Percentiles rank a stretch among this genome's conserved stretches.
Conservation (phyloP, 2,797 vertebrate species). For the Peromyscus nudipes region DNA sequence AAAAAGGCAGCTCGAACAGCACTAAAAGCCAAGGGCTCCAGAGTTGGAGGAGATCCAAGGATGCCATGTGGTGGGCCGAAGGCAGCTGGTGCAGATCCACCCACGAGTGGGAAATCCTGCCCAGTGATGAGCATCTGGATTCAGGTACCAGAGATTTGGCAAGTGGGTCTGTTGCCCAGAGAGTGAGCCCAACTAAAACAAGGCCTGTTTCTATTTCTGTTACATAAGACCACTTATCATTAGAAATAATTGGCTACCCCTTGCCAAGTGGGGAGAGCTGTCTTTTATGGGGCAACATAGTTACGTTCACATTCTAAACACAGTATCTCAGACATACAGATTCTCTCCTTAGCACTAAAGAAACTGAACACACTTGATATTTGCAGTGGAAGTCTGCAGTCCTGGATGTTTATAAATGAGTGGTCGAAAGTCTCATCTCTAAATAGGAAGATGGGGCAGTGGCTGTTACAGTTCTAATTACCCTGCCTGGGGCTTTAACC, state of each 20-base stretch:
- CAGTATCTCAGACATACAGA: constrained; percentile 9
- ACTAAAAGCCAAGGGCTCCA: not conserved
- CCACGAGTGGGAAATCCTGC: not conserved
- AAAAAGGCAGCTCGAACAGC: not conserved
- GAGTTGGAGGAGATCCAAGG: not conserved
- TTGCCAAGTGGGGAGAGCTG: not conserved
- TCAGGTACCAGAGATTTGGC: not conserved
- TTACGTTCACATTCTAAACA: not conserved
- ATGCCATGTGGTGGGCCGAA: not conserved
- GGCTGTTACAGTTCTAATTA: not conserved
- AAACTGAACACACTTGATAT: not conserved
- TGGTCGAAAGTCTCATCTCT: not conserved
- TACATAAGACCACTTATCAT: not conserved
- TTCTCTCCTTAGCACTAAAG: not conserved
- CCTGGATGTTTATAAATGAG: not conserved
- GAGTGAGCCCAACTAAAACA: not conserved
- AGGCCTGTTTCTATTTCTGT: not conserved
- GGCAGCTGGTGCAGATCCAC: not conserved
- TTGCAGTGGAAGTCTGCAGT: not conserved
- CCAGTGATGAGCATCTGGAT: not conserved
- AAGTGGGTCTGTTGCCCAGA: not conserved
- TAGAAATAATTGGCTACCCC: not conserved
- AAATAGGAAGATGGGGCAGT: not conserved
- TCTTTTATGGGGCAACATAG: not conserved
- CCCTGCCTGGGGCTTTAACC: not conserved